phyloP scores from a whole-genome alignment of 2,113 vertebrate genomes.

The Hydropotes inermis region DNA sequence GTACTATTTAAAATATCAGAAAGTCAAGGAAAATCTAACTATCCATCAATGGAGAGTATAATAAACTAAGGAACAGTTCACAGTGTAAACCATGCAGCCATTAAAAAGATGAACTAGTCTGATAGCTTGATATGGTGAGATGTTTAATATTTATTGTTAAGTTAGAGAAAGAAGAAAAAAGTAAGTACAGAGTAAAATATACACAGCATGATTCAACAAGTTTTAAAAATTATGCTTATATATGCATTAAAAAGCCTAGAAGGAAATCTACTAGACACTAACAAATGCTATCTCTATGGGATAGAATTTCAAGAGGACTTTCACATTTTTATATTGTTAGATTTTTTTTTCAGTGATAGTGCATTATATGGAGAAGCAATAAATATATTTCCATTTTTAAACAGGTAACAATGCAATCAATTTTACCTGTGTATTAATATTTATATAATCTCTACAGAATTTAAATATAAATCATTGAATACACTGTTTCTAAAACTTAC shows the following conservation, averaged over 20 bases:
- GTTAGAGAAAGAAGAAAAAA: not conserved
- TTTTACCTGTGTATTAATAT: not conserved
- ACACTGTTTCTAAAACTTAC: slow-evolving; percentile 23
- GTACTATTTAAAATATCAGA: not conserved
- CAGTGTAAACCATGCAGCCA: not conserved
- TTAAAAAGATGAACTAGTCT: not conserved
- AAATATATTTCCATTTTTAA: slow-evolving; percentile 12
- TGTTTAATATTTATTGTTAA: not conserved
- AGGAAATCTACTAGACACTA: not conserved
- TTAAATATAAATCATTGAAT: not conserved
- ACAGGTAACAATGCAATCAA: not conserved
- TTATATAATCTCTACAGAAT: not conserved
- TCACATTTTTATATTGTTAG: not conserved
- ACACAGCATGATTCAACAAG: not conserved
- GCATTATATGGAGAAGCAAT: not conserved
- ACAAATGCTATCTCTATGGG: not conserved
- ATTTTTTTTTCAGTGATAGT: not conserved
- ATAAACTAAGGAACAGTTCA: not conserved
- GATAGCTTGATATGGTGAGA: not conserved
- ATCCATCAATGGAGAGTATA: not conserved
- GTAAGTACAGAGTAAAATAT: not conserved
- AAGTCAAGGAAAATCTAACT: not conserved
- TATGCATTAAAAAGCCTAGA: not conserved
- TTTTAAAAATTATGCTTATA: not conserved
- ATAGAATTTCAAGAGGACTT: not conserved